Evolutionary conservation across 2,797 vertebrate species (phyloP), one percentile per base, ranked within the genome.

Genomic region (Octomys mimax): DNA sequence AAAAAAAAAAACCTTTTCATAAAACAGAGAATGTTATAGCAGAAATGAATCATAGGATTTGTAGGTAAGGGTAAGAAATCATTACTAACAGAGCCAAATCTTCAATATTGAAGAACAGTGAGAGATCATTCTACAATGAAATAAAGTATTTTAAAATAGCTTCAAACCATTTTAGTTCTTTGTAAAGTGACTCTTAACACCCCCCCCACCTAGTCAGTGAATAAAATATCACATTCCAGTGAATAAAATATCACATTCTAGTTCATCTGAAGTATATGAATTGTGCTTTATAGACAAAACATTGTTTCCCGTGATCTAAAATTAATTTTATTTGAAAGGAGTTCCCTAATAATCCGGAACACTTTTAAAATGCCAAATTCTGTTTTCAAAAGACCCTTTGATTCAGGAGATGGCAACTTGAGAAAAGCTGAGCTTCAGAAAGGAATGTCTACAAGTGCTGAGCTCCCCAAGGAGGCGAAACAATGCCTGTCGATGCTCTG

Each of bases 11-110:
- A 75, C 46, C 94, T 95, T 97, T 97, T 98, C 66, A 1, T 98
- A 98, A 98, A 98, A 98, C 96, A 98, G 96, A 98, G 96, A 97
- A 95, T 97, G 95, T 97, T 98, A 95, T 98, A 98, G 98, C 96
- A 98, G 94, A 98, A 98, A 98, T 98, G 97, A 99, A 98, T 98
- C 96, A 97, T 3, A 83, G 97, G 98, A 98, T 96, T 96, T 96
- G 86, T 92, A 98, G 89, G 96, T 96, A 97, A 98, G 94, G 86
- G 86, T 97, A 98, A 18, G 10, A 86, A 94, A 96, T 98, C 95
- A 95, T 98, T 98, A 97, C 93, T 97, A 97, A 95, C 80, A 79
- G 71, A 96, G 83, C 93, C 95, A 71, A 97, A 97, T 98, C 97
- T 98, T 98, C 96, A 98, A 94, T 97, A n/a, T 54, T 52, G 49